Conservation (phyloP, 2,888 invertebrate genomes). For the Agonopterix heracliana region DNA sequence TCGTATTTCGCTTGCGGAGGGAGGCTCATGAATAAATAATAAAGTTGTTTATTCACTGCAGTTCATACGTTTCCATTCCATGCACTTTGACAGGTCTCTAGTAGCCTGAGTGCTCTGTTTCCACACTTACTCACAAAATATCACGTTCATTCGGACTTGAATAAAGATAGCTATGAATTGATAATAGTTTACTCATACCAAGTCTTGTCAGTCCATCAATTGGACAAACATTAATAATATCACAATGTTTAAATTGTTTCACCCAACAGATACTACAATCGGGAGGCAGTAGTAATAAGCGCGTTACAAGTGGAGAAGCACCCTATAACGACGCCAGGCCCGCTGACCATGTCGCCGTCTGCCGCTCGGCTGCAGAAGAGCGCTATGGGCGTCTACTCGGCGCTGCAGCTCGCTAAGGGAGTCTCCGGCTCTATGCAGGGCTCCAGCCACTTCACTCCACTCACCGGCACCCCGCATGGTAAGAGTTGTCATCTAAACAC, state of each 20-base stretch:
- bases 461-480: constrained; percentile 76
- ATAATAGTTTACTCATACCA: too few relatives aligned
- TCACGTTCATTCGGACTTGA: too few relatives aligned
- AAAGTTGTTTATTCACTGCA: too few relatives aligned
- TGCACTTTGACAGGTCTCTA: too few relatives aligned
- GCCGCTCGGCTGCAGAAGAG: constrained; percentile 74
- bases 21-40: too few relatives aligned
- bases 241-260: neutral
- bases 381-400: constrained; percentile 62
- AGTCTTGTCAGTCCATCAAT: too few relatives aligned
- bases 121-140: too few relatives aligned
- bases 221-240: too few relatives aligned
- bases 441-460: constrained; percentile 79
- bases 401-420: constrained; percentile 69
- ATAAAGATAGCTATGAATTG: too few relatives aligned
- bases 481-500: constrained; percentile 10
- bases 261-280: constrained; percentile 88
- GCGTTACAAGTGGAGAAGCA: constrained; percentile 95
- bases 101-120: too few relatives aligned
- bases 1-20: too few relatives aligned
- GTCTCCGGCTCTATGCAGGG: constrained; percentile 69
- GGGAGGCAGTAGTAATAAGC: constrained; percentile 94
- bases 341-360: constrained; percentile 83
- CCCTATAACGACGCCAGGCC: constrained; percentile 92
- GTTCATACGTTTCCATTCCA: too few relatives aligned